Evolutionary conservation across 2,888 invertebrate species (phyloP).

Genomic region (Patella ulyssiponensis): DNA sequence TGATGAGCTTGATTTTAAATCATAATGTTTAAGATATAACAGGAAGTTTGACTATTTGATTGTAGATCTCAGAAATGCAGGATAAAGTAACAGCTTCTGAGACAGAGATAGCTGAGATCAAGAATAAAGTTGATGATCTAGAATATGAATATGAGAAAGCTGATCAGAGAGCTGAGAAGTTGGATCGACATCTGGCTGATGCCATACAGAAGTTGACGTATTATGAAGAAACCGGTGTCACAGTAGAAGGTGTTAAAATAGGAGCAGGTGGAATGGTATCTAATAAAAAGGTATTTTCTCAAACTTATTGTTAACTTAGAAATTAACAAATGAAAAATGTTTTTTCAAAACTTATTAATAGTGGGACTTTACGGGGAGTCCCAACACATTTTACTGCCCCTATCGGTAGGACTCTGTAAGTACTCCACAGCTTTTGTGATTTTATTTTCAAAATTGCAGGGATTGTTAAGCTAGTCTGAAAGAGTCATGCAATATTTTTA

Average conservation of each 20-base stretch:
- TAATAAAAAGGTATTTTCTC: constrained; percentile 72
- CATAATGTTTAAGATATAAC: no score
- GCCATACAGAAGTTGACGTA: constrained; percentile 85
- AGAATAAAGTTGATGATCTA: constrained; percentile 95
- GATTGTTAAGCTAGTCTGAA: no score
- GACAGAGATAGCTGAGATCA: constrained; percentile 93
- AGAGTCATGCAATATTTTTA: no score
- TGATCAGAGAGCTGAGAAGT: constrained; percentile 86
- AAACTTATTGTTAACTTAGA: no score
- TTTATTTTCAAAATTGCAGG: no score
- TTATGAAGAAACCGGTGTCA: constrained; percentile 65
- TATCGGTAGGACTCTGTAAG: no score
- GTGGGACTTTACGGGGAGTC: no score
- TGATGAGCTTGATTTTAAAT: no score
- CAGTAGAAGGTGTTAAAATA: constrained; percentile 61
- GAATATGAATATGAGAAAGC: constrained; percentile 78
- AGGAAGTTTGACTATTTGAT: neutral
- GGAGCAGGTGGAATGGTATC: constrained; percentile 62
- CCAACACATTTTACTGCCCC: no score
- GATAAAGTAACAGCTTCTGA: constrained; percentile 83
- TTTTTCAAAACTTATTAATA: neutral
- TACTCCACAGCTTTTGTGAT: no score
- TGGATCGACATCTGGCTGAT: constrained; percentile 93
- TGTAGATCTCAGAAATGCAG: constrained; percentile 78
- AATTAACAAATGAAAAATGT: constrained; percentile 65